A percentile compares a stretch with the other conserved stretches of the same genome.
Evolutionary conservation across 2,113 vertebrate species (phyloP).

Genomic region (Trematomus loennbergii): DNA sequence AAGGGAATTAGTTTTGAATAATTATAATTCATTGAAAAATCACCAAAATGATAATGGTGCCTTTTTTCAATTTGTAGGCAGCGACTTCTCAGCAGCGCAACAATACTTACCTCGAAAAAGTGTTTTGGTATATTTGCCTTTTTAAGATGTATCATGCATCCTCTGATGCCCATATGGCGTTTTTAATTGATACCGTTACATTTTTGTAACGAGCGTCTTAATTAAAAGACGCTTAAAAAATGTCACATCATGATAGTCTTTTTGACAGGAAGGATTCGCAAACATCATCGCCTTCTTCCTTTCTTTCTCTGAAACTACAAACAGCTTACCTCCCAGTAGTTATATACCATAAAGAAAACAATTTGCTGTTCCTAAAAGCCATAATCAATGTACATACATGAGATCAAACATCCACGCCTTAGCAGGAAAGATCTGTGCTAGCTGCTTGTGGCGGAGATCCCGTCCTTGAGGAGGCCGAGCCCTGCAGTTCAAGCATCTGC

Average conservation of each 20-base stretch:
- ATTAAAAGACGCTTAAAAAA: no score
- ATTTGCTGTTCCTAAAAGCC: not conserved
- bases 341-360: not conserved
- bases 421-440: not conserved
- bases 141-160: no score
- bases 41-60: no score
- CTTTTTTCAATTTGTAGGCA: no score
- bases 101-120: no score
- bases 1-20: no score
- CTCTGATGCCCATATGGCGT: no score
- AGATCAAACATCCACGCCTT: not conserved
- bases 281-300: not conserved
- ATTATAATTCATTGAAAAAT: no score
- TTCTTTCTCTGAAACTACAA: not conserved
- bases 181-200: no score
- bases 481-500: conserved; percentile 22
- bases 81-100: no score
- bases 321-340: not conserved
- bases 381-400: not conserved
- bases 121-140: no score
- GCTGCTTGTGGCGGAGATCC: not conserved
- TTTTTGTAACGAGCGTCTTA: no score
- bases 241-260: not conserved
- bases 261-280: not conserved
- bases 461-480: not conserved